phyloP scores from a whole-genome alignment of 2,888 invertebrate species.

The Parapristionchus giblindavisi region DNA sequence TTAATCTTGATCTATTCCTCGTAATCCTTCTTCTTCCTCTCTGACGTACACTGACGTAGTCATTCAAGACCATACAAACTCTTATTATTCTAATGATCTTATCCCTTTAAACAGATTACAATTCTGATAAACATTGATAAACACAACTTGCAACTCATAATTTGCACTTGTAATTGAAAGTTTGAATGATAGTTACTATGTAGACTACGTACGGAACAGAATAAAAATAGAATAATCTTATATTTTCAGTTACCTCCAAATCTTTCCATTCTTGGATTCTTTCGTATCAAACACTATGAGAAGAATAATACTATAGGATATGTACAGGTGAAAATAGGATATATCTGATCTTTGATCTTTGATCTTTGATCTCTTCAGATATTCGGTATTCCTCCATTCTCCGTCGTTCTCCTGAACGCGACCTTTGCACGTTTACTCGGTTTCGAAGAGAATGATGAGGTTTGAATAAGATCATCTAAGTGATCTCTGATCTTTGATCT shows the following conservation, averaged over 20 bases:
- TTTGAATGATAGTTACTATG: no score
- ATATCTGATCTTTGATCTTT: slow-evolving; percentile 1
- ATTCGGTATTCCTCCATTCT: slow-evolving; percentile 49
- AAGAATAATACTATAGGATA: slow-evolving; percentile 41
- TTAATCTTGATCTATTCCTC: no score
- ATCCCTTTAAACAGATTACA: no score
- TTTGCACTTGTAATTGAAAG: no score
- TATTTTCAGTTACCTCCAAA: slow-evolving; percentile 42
- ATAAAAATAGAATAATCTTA: background rate
- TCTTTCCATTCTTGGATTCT: slow-evolving; percentile 46
- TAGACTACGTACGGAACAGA: no score
- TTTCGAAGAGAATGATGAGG: slow-evolving; percentile 53
- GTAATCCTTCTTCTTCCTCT: no score
- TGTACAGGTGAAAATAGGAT: slow-evolving; percentile 34
- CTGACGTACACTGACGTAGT: no score
- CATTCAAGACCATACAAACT: background rate
- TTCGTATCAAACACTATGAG: slow-evolving; percentile 49
- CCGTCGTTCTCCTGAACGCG: slow-evolving; percentile 50
- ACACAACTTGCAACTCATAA: no score
- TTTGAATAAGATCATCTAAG: background rate
- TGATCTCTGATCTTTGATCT: background rate
- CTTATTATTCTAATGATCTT: no score
- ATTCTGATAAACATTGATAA: no score
- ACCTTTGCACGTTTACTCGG: slow-evolving; percentile 51
- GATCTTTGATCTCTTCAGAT: slow-evolving; percentile 43